These are phyloP conservation scores for Macropis europaea DNA, from an alignment of 2,888 invertebrate species.

Conservation along the genomic window DNA sequence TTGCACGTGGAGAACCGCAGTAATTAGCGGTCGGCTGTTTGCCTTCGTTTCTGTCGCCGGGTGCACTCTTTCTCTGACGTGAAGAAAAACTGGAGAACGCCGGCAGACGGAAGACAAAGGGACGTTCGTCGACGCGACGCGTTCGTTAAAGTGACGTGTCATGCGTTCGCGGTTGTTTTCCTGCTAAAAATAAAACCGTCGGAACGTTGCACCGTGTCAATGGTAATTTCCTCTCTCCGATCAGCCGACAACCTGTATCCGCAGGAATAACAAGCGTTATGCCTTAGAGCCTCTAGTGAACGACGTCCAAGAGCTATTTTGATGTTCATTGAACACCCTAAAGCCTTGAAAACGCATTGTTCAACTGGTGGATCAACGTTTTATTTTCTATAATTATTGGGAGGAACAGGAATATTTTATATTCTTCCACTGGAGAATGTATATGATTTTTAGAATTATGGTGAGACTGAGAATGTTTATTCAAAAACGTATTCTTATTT, in stretches of 20 bases:
- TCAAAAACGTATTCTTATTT: too few species aligned
- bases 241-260: neutral
- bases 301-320: too few species aligned
- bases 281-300: too few species aligned
- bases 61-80: neutral
- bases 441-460: too few species aligned
- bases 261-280: too few species aligned
- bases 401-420: too few species aligned
- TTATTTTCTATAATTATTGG: too few species aligned
- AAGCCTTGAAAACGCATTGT: too few species aligned
- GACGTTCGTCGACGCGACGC: conserved; percentile 16
- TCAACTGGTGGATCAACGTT: too few species aligned
- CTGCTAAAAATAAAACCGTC: conserved; percentile 28
- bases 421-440: too few species aligned
- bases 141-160: conserved; percentile 26
- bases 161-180: neutral
- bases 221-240: neutral
- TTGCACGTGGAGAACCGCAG: conserved; percentile 16
- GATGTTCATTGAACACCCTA: too few species aligned
- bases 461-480: too few species aligned
- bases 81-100: conserved; percentile 22
- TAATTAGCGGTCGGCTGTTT: conserved; percentile 38
- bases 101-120: conserved; percentile 9
- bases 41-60: neutral
- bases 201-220: neutral